Base-by-base conservation (phyloP, 2,888 invertebrate species). In the Ophioninae sp. region DNA sequence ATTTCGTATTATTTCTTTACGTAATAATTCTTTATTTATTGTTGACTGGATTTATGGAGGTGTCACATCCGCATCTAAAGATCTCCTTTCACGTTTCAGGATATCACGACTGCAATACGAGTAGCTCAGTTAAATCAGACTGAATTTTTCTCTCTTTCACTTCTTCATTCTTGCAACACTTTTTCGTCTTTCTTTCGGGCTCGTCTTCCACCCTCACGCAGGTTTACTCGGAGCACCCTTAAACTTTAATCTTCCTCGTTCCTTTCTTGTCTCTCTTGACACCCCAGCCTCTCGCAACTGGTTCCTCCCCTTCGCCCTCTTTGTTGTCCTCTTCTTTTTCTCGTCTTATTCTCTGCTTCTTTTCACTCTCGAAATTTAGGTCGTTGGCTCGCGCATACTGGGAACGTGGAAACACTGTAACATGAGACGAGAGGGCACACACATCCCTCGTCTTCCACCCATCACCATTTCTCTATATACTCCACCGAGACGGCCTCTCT, bases 231-330 rank as follows among this genome's bases (percentile, higher is more conserved):
- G 76, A 77, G 63, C 64, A 81, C 83, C 81, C 83, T 86, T 80
- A 85, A 86, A 85, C 83, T 85, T 85, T 82, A 82, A 85, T 85
- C 85, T 85, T 80, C 74, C 82, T 75, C 85, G 58, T 82, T 80
- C 80, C 71, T 81, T 75, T 78, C 82, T 64, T 77, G 67, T 77
- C 75, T 82, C 69, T 22, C 64, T 80, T 84, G 80, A 76, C 61
- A 75, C 79, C 79, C 72, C 58, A 73, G 56, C 79, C 76, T 65
- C 79, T 59, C 44, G 68, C 71, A 56, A 61, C 58, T 75, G 75
- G 58, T 72, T 59, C 75, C 41, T 73, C 75, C 65, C 73, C 72
- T 64, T 74, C 44, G 22, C 74, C 41, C 63, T 41, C 64, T 58
- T 78, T 56, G 64, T 69, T 61, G 59, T 81, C 64, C 61, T 64